A percentile compares a stretch with the other conserved stretches of the same genome.
Conservation (phyloP, 1,140 invertebrate species). For the Anastrepha ludens region DNA sequence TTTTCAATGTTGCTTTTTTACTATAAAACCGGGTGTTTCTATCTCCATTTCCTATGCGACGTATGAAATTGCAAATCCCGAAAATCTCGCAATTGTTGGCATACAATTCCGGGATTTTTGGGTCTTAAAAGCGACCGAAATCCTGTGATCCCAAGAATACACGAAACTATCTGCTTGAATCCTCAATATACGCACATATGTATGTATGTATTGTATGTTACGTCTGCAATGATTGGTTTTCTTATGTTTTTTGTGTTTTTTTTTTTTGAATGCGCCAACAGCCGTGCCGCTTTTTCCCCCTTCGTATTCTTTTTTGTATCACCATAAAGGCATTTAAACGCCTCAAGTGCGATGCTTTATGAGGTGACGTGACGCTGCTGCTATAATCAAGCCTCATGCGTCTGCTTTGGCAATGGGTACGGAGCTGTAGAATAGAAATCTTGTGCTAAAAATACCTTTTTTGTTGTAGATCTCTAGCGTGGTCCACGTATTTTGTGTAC, state of each 20-base stretch:
- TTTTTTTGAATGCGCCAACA: neutral
- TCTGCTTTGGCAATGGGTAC: neutral
- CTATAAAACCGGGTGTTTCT: too few species aligned
- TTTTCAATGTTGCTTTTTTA: too few species aligned
- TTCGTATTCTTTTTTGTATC: neutral
- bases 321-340: conserved; percentile 48
- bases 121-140: too few species aligned
- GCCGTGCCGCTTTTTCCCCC: too few species aligned
- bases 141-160: too few species aligned
- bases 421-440: conserved; percentile 5
- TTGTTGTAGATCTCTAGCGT: conserved; percentile 25
- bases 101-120: too few species aligned
- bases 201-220: neutral
- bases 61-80: too few species aligned
- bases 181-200: neutral
- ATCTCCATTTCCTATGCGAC: too few species aligned
- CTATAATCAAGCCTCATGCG: conserved; percentile 25
- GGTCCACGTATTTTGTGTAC: neutral
- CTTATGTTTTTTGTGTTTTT: neutral
- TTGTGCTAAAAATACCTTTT: conserved; percentile 40
- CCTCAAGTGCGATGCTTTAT: conserved; percentile 30
- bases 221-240: too few species aligned
- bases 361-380: neutral
- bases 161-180: too few species aligned
- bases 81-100: too few species aligned